Evolutionary conservation across 2,888 invertebrate genomes (phyloP), one percentile per base, ranked within the genome.

Genomic region (Zygogramma bicolorata): DNA sequence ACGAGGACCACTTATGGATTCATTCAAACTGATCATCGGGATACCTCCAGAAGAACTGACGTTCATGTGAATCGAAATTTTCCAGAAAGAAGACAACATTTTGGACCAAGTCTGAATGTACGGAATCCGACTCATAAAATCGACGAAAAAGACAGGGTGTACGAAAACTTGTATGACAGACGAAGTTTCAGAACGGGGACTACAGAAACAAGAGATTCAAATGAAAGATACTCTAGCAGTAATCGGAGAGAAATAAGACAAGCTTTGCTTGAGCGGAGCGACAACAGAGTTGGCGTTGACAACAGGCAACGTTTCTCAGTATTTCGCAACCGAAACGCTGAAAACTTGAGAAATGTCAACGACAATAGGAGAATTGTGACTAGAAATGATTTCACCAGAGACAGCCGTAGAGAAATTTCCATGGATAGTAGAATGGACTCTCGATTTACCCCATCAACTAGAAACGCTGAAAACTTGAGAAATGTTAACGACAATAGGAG

Each of bases 121-220:
- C 49, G 66, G 58, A 60, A 75, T 20, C 46, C 25, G 27, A 31
- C 20, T 42, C n/a, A 66, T 25, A 67, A 58, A 34, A 63, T 63
- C 7, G 68, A 71, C 34, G 66, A 71, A 34, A 74, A 74, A 49
- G 75, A 75, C 58, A 62, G 60, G 31, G 53, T 74, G 5, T 65
- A 68, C 10, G 76, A 76, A 61, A 74, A 74, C 46, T 62, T 76
- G n/a, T 76, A 74, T 10, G 76, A 76, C 46, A 62, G 76, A 29
- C 65, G 76, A 34, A 76, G 76, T 57, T 76, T 76, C 40, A 60
- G 76, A 63, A 76, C 76, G 29, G 76, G 76, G 20, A 65, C 74
- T 18, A 29, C 59, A n/a, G 63, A 76, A 53, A 13, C 2, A 53
- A 53, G 20, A 20, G 46, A 46, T 10, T 20, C 38, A 67, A 57